Evolutionary conservation across 1,140 invertebrate genomes (phyloP).

Genomic region (Dolichoris vasculosae): DNA sequence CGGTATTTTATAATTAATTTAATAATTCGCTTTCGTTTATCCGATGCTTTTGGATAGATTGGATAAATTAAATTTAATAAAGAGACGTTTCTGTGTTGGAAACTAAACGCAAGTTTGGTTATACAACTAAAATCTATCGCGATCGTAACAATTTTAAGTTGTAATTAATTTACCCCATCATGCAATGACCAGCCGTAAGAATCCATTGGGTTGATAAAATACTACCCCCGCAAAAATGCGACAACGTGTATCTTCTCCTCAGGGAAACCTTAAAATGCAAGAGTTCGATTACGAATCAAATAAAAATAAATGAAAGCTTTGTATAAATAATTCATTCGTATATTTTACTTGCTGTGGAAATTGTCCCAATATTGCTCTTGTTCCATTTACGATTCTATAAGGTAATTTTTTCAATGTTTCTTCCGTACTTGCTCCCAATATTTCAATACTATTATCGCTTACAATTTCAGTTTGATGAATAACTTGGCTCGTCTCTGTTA

Average conservation of each 20-base stretch:
- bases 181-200: constrained; percentile 45
- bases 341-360: constrained; percentile 45
- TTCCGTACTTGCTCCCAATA: neutral
- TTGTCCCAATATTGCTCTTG: constrained; percentile 28
- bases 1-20: neutral
- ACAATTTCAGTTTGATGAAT: neutral
- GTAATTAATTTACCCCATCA: constrained; percentile 23
- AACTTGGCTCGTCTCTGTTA: neutral
- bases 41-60: too few relatives aligned
- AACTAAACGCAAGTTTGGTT: neutral
- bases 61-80: too few relatives aligned
- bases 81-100: too few relatives aligned
- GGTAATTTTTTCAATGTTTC: neutral
- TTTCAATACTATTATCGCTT: neutral
- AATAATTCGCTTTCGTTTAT: too few relatives aligned
- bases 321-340: neutral
- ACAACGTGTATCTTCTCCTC: constrained; percentile 37
- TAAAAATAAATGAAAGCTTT: neutral
- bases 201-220: constrained; percentile 37
- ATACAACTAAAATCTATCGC: neutral
- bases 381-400: constrained; percentile 47
- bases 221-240: constrained; percentile 49
- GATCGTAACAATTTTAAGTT: neutral
- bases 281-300: too few relatives aligned
- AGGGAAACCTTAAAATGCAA: constrained; percentile 38